Conservation (phyloP, 92 coral and sea anemone genomes). For the Phenganax stokvisi region DNA sequence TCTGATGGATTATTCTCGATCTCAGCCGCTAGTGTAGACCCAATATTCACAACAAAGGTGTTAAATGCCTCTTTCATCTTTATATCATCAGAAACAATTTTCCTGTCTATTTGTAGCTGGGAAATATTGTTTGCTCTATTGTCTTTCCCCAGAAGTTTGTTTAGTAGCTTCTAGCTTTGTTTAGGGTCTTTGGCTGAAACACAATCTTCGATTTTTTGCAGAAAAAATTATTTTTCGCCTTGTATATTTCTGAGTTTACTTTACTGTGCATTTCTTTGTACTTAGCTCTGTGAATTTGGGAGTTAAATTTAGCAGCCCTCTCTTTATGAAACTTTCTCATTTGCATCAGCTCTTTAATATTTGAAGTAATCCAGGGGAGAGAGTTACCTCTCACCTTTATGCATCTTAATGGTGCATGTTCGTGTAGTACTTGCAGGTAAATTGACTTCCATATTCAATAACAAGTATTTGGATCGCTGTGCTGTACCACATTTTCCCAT, state of each 20-base stretch:
- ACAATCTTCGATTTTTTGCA: not conserved
- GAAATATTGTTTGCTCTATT: not conserved
- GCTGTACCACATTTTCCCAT: not conserved
- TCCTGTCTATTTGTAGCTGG: not conserved
- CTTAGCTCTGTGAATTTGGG: slow-evolving; percentile 18
- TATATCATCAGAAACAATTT: slow-evolving; percentile 33
- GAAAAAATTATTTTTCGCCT: not conserved
- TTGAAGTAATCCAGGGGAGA: slow-evolving; percentile 39
- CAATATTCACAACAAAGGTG: slow-evolving; percentile 43
- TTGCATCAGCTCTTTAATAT: slow-evolving; percentile 32
- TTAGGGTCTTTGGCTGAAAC: not conserved
- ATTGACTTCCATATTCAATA: no score
- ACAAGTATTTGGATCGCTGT: no score
- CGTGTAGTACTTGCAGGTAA: no score
- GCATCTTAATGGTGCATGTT: not conserved
- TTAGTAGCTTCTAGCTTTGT: not conserved
- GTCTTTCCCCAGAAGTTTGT: slow-evolving; percentile 5
- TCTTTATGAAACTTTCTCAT: slow-evolving; percentile 33
- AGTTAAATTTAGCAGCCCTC: slow-evolving; percentile 22
- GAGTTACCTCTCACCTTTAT: not conserved
- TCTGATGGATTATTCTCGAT: not conserved
- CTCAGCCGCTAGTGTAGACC: slow-evolving; percentile 29
- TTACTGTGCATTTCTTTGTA: not conserved
- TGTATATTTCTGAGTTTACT: not conserved
- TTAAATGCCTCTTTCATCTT: slow-evolving; percentile 39